Percentiles rank a stretch among this genome's conserved stretches.
Evolutionary conservation across 2,888 invertebrate species (phyloP).

Genomic region (Papilio protenor): DNA sequence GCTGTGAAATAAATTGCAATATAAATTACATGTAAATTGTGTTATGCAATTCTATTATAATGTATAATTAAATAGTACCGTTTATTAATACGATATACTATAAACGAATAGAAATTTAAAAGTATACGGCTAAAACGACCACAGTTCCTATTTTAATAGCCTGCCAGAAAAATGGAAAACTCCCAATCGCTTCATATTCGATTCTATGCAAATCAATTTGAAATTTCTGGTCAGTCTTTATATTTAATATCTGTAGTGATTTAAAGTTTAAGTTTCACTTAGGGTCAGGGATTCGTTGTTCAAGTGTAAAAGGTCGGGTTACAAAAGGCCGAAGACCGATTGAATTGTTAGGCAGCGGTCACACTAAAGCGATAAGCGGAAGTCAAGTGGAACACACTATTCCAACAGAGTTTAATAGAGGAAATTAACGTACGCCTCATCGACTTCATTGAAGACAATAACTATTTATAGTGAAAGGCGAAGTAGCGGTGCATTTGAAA

Average conservation of each 20-base stretch:
- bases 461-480: slow-evolving; percentile 13
- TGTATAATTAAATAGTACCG: not conserved
- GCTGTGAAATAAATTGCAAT: not conserved
- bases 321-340: slow-evolving; percentile 65
- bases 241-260: not conserved
- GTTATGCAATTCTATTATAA: not conserved
- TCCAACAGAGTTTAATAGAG: slow-evolving; percentile 32
- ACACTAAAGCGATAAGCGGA: slow-evolving; percentile 27
- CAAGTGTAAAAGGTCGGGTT: slow-evolving; percentile 59
- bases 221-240: not conserved
- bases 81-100: not conserved
- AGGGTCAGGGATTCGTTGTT: slow-evolving; percentile 50
- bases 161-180: too few relatives aligned
- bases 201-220: too few relatives aligned
- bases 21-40: slow-evolving; percentile 13
- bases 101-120: not conserved
- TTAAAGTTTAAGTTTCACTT: slow-evolving; percentile 21
- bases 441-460: slow-evolving; percentile 37
- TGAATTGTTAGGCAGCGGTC: slow-evolving; percentile 39
- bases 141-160: not conserved
- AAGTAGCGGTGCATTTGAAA: not conserved
- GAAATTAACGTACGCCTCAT: slow-evolving; percentile 36
- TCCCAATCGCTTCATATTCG: too few relatives aligned
- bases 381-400: slow-evolving; percentile 25
- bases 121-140: not conserved